phyloP scores from a whole-genome alignment of 2,888 invertebrate species.

The Daptonema setosum region DNA sequence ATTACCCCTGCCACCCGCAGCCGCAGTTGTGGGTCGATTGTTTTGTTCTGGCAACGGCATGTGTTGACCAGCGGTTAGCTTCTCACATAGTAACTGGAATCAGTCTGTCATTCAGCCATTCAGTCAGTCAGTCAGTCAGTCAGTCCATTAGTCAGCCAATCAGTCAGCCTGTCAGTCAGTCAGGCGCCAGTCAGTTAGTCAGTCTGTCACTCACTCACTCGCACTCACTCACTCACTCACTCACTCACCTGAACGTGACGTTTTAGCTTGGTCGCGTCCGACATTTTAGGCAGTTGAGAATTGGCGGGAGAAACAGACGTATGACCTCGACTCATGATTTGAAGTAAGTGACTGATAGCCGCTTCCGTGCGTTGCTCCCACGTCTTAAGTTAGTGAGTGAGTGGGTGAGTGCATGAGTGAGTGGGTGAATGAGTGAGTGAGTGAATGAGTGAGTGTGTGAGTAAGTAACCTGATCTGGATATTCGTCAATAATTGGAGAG shows the following conservation, averaged over 20 bases:
- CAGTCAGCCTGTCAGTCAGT: too few relatives aligned
- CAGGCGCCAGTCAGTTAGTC: too few relatives aligned
- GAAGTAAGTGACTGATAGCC: slow-evolving; percentile 42
- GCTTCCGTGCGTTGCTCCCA: slow-evolving; percentile 57
- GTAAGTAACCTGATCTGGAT: slow-evolving; percentile 28
- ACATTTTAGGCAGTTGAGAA: not conserved
- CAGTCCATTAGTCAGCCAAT: too few relatives aligned
- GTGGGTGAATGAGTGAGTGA: not conserved
- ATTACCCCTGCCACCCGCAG: not conserved
- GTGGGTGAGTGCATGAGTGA: not conserved
- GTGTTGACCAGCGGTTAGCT: not conserved
- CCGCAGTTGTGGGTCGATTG: not conserved
- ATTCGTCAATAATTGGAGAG: slow-evolving; percentile 27
- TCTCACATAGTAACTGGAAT: too few relatives aligned
- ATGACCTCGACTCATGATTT: slow-evolving; percentile 26
- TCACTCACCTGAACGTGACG: not conserved
- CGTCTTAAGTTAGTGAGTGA: slow-evolving; percentile 37
- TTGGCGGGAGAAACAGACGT: not conserved
- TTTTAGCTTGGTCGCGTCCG: not conserved
- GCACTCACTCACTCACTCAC: too few relatives aligned
- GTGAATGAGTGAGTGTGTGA: not conserved
- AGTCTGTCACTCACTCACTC: too few relatives aligned
- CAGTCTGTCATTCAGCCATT: too few relatives aligned
- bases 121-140: too few relatives aligned
- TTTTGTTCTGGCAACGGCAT: not conserved